Base-by-base conservation (phyloP, 2,113 vertebrate genomes). In the Apeltes quadracus region DNA sequence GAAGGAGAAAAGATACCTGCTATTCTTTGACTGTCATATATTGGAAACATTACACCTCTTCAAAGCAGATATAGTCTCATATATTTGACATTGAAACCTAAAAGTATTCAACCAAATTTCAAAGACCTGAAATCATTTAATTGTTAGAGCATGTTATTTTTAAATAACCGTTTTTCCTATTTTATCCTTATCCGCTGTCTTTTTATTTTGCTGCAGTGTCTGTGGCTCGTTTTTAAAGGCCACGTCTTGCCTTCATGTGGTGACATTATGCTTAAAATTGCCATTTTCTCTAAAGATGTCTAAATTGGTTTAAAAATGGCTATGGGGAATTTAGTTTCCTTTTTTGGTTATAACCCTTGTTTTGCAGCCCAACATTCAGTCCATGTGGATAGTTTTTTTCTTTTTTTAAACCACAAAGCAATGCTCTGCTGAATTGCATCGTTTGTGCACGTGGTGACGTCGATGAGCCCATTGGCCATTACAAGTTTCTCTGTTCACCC, bases 221-320 rank as follows among this genome's bases (percentile, higher is more conserved):
- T 69, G 16, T 81, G 83, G 72, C 70, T 76, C 46, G 7, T 82
- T 86, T 85, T 79, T 69, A 55, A 83, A 81, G 75, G 85, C 81
- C 83, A 87, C 20, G 55, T 78, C 82, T 89, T 79, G 63, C 75
- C 74, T 72, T 39, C 72, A 23, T 57, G 34, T 82, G 79, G 84
- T 81, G 54, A 83, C 85, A 81, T 75, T 15, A 22, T 16, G 67
- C 70, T 87, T 76, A 69, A 74, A 83, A 55, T 76, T 43, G 61
- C 71, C 56, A 72, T 61, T 0, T 3, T 65, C 27, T 59, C 20
- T 66, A 20, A 54, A 8, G 34, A 46, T 58, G 54, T 79, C 20
- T 43, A 18, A 61, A 74, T 25, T 68, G 18, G 50, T 75, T 8
- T 7, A 13, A 6, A n/a, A 39, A 5, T 2, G 18, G 12, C 65